Evolutionary conservation across 92 coral and sea anemone genomes (phyloP).

Genomic region (Hydrozoanthus gracilis): DNA sequence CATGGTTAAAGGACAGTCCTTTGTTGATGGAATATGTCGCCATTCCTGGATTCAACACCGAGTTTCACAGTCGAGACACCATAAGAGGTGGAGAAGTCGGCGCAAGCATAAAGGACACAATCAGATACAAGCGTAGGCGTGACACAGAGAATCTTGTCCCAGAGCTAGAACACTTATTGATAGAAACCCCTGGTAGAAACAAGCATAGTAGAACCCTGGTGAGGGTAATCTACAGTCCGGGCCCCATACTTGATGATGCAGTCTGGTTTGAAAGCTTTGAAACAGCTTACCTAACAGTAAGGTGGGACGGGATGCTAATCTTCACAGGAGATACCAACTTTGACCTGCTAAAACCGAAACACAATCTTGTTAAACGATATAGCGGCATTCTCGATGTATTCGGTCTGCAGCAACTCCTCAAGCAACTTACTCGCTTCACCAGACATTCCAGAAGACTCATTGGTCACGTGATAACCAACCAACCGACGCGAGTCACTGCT

Average conservation of each 20-base stretch:
- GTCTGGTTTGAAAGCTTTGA: constrained; percentile 39
- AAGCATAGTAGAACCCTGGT: constrained; percentile 26
- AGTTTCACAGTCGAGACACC: constrained; percentile 38
- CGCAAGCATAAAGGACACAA: constrained; percentile 36
- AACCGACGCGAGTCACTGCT: too few species aligned
- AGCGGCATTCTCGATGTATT: constrained; percentile 30
- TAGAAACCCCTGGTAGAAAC: constrained; percentile 34
- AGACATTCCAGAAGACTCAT: constrained; percentile 30
- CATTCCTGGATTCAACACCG: constrained; percentile 41
- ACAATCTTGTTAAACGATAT: constrained; percentile 31
- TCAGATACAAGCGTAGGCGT: constrained; percentile 40
- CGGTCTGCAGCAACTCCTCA: constrained; percentile 26
- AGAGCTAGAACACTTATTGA: constrained; percentile 34
- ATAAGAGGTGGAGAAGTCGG: constrained; percentile 39
- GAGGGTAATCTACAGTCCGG: constrained; percentile 20
- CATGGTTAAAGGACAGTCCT: constrained; percentile 26
- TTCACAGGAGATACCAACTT: constrained; percentile 37
- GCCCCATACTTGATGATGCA: constrained; percentile 33
- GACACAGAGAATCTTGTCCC: constrained; percentile 35
- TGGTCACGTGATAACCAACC: constrained; percentile 11
- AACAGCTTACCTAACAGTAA: constrained; percentile 39
- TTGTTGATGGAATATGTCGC: constrained; percentile 33
- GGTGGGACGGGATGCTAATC: constrained; percentile 43
- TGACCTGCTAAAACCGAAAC: constrained; percentile 40
- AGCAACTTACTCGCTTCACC: constrained; percentile 19